Conservation (phyloP, 2,888 invertebrate species). For the Acanthosoma haemorrhoidale region DNA sequence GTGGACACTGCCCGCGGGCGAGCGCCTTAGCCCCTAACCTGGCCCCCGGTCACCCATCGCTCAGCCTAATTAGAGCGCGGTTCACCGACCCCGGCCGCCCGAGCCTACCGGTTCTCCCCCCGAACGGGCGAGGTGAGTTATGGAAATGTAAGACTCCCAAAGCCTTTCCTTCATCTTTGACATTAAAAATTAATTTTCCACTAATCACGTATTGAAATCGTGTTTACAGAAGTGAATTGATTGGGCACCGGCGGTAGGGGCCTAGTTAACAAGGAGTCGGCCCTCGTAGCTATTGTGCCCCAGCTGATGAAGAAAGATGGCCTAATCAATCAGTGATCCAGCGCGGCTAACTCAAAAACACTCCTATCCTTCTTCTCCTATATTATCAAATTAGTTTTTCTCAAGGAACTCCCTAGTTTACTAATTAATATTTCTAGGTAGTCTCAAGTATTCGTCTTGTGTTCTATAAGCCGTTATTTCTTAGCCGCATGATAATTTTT, state of each 20-base stretch:
- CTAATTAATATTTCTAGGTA: background rate
- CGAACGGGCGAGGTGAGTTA: too few relatives aligned
- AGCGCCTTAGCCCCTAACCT: background rate
- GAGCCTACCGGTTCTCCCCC: background rate
- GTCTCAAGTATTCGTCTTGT: background rate
- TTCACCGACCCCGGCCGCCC: background rate
- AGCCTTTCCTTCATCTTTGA: too few relatives aligned
- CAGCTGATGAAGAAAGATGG: background rate
- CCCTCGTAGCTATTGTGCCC: background rate
- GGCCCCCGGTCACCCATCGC: background rate
- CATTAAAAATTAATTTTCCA: background rate
- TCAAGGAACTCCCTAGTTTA: background rate
- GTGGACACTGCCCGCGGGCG: background rate
- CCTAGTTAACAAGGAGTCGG: background rate
- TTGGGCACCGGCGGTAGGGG: background rate
- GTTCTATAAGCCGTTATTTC: background rate
- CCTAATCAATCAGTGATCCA: background rate
- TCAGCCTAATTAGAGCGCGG: background rate
- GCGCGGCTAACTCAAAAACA: background rate
- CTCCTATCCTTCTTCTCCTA: background rate
- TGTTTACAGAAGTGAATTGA: background rate
- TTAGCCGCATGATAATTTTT: background rate
- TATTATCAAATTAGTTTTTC: slow-evolving; percentile 5
- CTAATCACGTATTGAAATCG: background rate
- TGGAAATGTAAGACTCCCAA: too few relatives aligned